Percentiles rank a stretch among this genome's conserved stretches.
phyloP scores from a whole-genome alignment of 2,113 vertebrate genomes.

The Oreotrochilus melanogaster region DNA sequence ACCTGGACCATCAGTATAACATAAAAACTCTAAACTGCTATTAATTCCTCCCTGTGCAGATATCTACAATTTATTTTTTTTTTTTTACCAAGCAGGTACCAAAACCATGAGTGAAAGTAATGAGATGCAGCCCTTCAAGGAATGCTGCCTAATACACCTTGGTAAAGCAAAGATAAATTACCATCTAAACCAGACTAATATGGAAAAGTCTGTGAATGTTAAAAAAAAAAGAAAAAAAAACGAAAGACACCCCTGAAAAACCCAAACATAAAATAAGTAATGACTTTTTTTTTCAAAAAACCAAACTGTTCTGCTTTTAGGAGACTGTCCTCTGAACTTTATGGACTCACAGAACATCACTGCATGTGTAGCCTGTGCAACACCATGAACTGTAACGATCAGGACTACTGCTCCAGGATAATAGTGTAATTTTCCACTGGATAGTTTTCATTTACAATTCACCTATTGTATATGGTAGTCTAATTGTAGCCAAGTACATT shows the following conservation, averaged over 20 bases:
- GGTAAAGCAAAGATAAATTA: neutral
- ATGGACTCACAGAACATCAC: neutral
- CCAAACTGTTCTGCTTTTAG: neutral
- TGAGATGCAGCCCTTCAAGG: neutral
- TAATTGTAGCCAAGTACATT: slow-evolving; percentile 42
- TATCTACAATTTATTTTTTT: neutral
- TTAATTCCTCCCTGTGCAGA: neutral
- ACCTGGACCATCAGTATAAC: neutral
- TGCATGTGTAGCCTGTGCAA: neutral
- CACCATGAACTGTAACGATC: slow-evolving; percentile 7
- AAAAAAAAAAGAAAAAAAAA: neutral
- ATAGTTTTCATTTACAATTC: slow-evolving; percentile 46
- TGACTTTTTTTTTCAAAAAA: neutral
- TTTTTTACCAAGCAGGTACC: neutral
- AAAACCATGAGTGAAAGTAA: neutral
- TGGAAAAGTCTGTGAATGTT: neutral
- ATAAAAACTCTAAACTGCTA: neutral
- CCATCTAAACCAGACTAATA: neutral
- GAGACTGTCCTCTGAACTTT: neutral
- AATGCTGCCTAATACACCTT: neutral
- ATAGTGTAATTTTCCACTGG: slow-evolving; percentile 37
- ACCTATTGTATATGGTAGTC: neutral
- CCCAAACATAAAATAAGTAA: neutral
- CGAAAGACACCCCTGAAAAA: neutral
- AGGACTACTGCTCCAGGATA: slow-evolving; percentile 6